phyloP scores from a whole-genome alignment of 2,888 invertebrate genomes.

The Rotaria magnacalcarata region DNA sequence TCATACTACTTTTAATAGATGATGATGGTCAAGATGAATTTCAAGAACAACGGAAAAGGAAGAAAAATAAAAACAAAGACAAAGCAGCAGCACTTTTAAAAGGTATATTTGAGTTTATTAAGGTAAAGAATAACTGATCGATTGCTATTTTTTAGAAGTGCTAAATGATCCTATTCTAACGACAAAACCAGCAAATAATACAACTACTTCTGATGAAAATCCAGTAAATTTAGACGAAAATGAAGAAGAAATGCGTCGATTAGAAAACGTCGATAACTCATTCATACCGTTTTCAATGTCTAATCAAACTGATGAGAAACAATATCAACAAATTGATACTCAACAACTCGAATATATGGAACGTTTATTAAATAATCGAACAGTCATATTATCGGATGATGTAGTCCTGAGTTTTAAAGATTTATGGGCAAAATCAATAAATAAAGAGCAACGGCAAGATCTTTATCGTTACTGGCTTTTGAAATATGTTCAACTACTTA shows the following conservation, averaged over 20 bases:
- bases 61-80: background rate
- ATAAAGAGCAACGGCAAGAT: background rate
- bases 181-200: background rate
- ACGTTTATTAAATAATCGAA: background rate
- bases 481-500: background rate
- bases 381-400: background rate
- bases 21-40: background rate
- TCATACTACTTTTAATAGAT: background rate
- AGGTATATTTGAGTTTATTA: background rate
- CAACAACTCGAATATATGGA: background rate
- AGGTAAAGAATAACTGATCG: background rate
- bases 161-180: background rate
- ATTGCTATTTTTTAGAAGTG: background rate
- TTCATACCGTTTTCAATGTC: background rate
- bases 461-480: background rate
- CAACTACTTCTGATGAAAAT: background rate
- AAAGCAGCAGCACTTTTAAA: background rate
- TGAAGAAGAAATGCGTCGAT: conserved; percentile 11
- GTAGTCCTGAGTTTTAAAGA: background rate
- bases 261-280: background rate
- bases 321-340: background rate
- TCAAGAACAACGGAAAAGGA: background rate
- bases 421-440: background rate
- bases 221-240: background rate
- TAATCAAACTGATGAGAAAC: background rate